phyloP scores from a whole-genome alignment of 2,113 vertebrate species.

The Actinemys pallida region DNA sequence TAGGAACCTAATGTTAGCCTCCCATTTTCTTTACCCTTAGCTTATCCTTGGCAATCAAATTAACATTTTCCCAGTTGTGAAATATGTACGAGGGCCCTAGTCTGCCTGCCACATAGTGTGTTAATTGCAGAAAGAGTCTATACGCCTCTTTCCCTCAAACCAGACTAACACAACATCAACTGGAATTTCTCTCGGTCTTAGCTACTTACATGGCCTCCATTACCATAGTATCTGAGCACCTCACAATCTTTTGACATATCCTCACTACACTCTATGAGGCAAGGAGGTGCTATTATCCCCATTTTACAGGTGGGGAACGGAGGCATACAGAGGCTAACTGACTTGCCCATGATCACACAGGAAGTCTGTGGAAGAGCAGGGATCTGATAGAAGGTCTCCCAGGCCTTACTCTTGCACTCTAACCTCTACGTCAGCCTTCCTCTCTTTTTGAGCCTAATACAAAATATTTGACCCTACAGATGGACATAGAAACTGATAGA shows the following conservation, averaged over 20 bases:
- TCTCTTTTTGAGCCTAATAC: background rate
- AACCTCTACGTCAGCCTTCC: background rate
- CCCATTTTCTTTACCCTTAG: background rate
- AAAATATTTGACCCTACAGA: background rate
- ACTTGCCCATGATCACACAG: background rate
- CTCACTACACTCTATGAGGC: background rate
- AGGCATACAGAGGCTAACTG: background rate
- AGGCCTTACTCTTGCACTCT: background rate
- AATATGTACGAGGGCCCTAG: background rate
- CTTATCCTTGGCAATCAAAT: background rate
- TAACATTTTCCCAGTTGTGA: background rate
- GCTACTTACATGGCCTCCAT: background rate
- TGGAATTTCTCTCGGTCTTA: background rate
- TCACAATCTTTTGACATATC: background rate
- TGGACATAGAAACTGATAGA: background rate
- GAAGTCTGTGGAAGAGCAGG: background rate
- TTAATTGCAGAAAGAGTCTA: background rate
- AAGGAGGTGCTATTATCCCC: background rate
- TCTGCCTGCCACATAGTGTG: background rate
- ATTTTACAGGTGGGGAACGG: background rate
- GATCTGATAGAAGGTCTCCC: background rate
- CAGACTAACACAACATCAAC: background rate
- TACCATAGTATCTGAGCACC: background rate
- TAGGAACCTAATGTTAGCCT: background rate
- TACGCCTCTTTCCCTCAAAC: background rate